A percentile compares a stretch with the other conserved stretches of the same genome.
phyloP scores from a whole-genome alignment of 2,888 invertebrate genomes.

The Aspidiotus destructor region DNA sequence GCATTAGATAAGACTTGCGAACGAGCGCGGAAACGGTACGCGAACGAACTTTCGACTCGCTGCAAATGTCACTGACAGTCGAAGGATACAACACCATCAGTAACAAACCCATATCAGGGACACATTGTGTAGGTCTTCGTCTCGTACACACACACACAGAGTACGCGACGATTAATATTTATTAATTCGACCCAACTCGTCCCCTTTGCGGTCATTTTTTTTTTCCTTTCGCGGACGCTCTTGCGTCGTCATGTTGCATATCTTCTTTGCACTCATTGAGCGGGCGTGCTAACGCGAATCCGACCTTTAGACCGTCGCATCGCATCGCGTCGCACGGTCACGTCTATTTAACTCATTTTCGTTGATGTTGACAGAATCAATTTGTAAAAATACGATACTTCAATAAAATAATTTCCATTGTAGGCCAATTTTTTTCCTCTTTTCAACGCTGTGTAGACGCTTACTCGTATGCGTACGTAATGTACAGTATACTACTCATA shows the following conservation, averaged over 20 bases:
- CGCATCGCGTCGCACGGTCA: not conserved
- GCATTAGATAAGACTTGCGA: conserved; percentile 9
- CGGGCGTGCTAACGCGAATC: not conserved
- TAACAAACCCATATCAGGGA: conserved; percentile 26
- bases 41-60: conserved; percentile 19
- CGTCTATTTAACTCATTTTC: not conserved
- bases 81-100: conserved; percentile 17
- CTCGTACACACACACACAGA: conserved; percentile 3
- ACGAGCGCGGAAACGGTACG: not conserved
- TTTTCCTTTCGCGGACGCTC: not conserved
- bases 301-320: not conserved
- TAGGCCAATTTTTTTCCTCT: not conserved
- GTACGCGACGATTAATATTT: conserved; percentile 21
- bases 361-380: conserved; percentile 10
- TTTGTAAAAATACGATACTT: not conserved
- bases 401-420: conserved; percentile 1
- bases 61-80: conserved; percentile 29
- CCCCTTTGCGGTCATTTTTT: conserved; percentile 20
- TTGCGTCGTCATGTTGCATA: not conserved
- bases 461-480: too few species aligned
- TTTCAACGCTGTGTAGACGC: too few species aligned
- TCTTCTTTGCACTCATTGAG: not conserved
- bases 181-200: conserved; percentile 30
- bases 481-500: too few species aligned
- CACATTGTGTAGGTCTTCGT: conserved; percentile 5